These are phyloP conservation scores for Drosophila persimilis DNA, from an alignment of 1,140 invertebrate genomes.

Conservation along the genomic window DNA sequence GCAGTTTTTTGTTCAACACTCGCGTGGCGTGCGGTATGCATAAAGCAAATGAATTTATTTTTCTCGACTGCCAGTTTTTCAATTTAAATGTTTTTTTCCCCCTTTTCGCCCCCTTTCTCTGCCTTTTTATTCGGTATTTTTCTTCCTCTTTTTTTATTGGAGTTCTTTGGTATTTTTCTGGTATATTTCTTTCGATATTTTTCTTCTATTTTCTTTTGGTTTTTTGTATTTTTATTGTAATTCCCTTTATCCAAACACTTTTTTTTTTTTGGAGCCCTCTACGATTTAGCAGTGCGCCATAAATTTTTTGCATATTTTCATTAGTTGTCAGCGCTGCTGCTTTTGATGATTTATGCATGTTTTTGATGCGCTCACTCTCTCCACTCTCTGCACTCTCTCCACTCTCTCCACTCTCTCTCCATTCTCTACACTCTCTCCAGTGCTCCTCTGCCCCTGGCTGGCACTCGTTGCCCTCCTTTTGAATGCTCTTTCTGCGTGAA, in stretches of 20 bases:
- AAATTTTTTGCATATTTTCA: conserved; percentile 81
- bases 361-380: conserved; percentile 59
- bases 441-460: not conserved
- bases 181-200: conserved; percentile 1
- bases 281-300: conserved; percentile 50
- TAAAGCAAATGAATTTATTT: conserved; percentile 80
- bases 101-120: not conserved
- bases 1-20: conserved; percentile 22
- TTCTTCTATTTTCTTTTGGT: not conserved
- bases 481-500: conserved; percentile 39
- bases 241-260: conserved; percentile 41
- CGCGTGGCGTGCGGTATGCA: conserved; percentile 42
- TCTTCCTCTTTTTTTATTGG: conserved; percentile 8
- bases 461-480: too few relatives aligned
- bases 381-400: too few relatives aligned
- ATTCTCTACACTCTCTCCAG: too few relatives aligned
- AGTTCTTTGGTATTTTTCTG: too few relatives aligned
- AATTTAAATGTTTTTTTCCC: conserved; percentile 61
- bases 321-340: conserved; percentile 77
- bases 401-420: not conserved
- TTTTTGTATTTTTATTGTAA: not conserved
- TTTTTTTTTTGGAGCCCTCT: conserved; percentile 19
- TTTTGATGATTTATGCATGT: conserved; percentile 81
- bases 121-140: conserved; percentile 17
- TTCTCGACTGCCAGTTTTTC: conserved; percentile 58